Base-by-base conservation (phyloP, 2,888 invertebrate species). In the Apamea sordens region DNA sequence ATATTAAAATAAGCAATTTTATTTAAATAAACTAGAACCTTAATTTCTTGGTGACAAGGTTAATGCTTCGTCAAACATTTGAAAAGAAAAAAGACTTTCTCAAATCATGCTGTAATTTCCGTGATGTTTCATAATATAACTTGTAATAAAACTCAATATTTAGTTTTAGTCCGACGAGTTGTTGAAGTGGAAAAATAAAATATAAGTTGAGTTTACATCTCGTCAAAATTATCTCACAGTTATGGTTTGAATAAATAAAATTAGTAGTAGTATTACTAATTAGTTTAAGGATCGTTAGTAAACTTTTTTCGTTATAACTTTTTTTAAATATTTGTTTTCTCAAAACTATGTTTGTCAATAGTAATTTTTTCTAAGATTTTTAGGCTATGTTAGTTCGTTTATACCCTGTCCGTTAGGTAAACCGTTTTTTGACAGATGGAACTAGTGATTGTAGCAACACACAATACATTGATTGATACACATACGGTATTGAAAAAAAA, bases 21-120 rank as follows among this genome's bases (percentile, higher is more conserved):
- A n/a, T n/a, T 2, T 50, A 80, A 85, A 82, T 80, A 63, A 80
- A 74, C 56, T 70, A 47, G 36, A 61, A 64, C 15, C n/a, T 79
- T 79, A 21, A 56, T 63, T 64, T 71, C 15, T 79, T 24, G 56
- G 56, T 81, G 41, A 81, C 36, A 76, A 85, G 56, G 47, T 59
- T 81, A 59, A 68, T 44, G 63, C 28, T 36, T 72, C 50, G 86
- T 75, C 71, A 81, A 28, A 11, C 36, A 61, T 65, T 76, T 76
- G 18, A 56, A 74, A 44, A 85, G 28, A 85, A 63, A 73, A 61
- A 63, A 61, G 13, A 18, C 47, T 74, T 56, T 36, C 2, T 73
- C 3, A 67, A 68, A 63, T 70, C n/a, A 63, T 36, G 36, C 47
- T 21, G 59, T 53, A 73, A 71, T 67, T 80, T 82, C 53, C 2